phyloP scores from a whole-genome alignment of 2,888 invertebrate species.

The Fragum sueziense region DNA sequence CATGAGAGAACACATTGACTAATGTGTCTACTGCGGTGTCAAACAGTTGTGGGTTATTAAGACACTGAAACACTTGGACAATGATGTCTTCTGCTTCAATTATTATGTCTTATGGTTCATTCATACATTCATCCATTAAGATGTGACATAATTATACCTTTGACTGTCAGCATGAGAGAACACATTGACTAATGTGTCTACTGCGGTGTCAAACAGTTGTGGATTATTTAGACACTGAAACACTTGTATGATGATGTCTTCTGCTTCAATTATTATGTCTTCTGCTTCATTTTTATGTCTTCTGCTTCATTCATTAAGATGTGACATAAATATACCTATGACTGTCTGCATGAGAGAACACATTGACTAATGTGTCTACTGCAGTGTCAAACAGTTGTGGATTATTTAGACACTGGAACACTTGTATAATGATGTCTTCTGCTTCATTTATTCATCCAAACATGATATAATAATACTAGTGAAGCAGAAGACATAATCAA shows the following conservation, averaged over 20 bases:
- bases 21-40: conserved; percentile 87
- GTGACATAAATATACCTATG: no score
- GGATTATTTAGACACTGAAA: conserved; percentile 79
- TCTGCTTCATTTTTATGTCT: no score
- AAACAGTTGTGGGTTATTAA: conserved; percentile 82
- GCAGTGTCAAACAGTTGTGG: conserved; percentile 85
- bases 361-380: conserved; percentile 86
- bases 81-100: conserved; percentile 82
- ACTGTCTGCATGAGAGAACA: conserved; percentile 86
- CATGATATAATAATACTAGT: no score
- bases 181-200: conserved; percentile 86
- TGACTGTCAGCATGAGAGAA: conserved; percentile 86
- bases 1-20: conserved; percentile 85
- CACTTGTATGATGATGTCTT: conserved; percentile 77
- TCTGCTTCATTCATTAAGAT: no score
- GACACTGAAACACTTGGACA: conserved; percentile 75
- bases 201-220: conserved; percentile 85
- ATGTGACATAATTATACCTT: no score
- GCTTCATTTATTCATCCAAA: conserved; percentile 83
- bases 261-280: conserved; percentile 83
- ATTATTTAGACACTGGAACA: conserved; percentile 78
- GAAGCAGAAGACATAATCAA: no score
- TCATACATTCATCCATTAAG: no score
- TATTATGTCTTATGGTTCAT: no score
- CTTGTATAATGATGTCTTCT: conserved; percentile 78